phyloP scores from a whole-genome alignment of 2,888 invertebrate species.

The Lacanobia wlatinum region DNA sequence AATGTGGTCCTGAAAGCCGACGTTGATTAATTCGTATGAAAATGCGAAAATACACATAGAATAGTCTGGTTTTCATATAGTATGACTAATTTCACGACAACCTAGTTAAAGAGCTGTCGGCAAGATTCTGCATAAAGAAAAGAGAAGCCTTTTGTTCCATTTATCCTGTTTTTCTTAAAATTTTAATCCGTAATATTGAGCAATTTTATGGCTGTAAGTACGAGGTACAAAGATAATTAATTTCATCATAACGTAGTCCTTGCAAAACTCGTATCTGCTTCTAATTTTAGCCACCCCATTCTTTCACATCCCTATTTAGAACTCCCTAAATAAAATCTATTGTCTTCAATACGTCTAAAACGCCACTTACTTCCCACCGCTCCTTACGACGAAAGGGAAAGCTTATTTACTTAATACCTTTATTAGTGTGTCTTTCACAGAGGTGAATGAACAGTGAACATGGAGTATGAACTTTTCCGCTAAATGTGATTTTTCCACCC shows the following conservation, averaged over 20 bases:
- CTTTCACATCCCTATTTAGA: constrained; percentile 11
- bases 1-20: constrained; percentile 54
- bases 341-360: constrained; percentile 25
- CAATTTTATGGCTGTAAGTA: background rate
- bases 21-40: constrained; percentile 51
- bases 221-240: background rate
- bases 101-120: constrained; percentile 15
- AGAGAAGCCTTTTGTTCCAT: background rate
- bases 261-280: background rate
- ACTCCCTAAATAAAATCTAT: constrained; percentile 20
- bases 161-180: background rate
- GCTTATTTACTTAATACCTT: constrained; percentile 34
- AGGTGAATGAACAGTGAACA: constrained; percentile 62
- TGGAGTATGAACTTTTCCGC: constrained; percentile 35
- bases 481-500: constrained; percentile 11
- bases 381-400: constrained; percentile 2
- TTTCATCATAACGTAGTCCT: background rate
- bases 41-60: constrained; percentile 42
- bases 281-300: constrained; percentile 16
- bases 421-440: constrained; percentile 27
- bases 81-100: constrained; percentile 34
- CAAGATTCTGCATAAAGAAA: background rate
- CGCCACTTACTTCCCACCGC: constrained; percentile 13
- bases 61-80: constrained; percentile 45
- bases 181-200: background rate